Evolutionary conservation across 2,113 vertebrate genomes (phyloP).

Genomic region (Aphelocoma coerulescens): DNA sequence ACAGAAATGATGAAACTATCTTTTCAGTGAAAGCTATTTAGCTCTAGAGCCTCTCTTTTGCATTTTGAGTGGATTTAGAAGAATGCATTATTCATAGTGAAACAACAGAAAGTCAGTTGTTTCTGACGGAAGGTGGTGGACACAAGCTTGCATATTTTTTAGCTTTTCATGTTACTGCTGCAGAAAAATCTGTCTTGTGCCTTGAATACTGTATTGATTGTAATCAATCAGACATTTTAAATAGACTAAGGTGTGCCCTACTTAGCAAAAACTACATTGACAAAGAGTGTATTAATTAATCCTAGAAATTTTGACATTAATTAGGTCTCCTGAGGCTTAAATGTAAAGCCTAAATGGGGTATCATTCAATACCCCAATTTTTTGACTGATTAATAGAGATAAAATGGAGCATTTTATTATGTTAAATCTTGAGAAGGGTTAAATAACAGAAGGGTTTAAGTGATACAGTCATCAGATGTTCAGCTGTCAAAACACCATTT

Average conservation of each 20-base stretch:
- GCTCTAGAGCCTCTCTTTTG: not conserved
- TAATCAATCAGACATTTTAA: not conserved
- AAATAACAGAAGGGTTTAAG: not conserved
- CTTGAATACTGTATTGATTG: not conserved
- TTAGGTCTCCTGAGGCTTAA: not conserved
- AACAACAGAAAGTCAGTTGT: not conserved
- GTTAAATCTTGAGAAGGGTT: not conserved
- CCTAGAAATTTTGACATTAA: not conserved
- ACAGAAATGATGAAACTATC: not conserved
- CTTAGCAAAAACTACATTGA: not conserved
- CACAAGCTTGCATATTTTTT: not conserved
- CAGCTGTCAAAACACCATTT: not conserved
- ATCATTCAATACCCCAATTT: not conserved
- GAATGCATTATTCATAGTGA: not conserved
- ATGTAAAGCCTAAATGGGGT: not conserved
- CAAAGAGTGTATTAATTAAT: not conserved
- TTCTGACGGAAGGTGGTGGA: not conserved
- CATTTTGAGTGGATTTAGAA: constrained; percentile 30
- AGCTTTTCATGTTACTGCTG: not conserved
- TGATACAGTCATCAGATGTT: not conserved
- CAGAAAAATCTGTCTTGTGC: not conserved
- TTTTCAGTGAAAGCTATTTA: not conserved
- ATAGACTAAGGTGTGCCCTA: not conserved
- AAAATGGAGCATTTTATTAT: not conserved
- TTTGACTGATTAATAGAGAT: not conserved